A percentile compares a stretch with the other conserved stretches of the same genome.
These are phyloP conservation scores for Pantelozetes paolii DNA, from an alignment of 2,888 invertebrate species.

Conservation along the genomic window DNA sequence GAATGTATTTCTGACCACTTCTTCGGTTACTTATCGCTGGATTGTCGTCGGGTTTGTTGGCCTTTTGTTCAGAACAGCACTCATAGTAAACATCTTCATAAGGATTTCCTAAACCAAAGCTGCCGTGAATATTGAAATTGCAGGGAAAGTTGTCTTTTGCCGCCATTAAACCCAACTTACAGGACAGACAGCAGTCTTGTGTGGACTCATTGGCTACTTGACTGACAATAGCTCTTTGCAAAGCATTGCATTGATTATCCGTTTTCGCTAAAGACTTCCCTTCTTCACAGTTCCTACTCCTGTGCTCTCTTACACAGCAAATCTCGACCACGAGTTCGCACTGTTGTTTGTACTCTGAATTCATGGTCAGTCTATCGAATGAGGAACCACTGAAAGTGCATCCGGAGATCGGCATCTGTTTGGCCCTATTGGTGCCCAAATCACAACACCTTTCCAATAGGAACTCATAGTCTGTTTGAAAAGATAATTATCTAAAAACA, in stretches of 20 bases:
- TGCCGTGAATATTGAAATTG: constrained; percentile 52
- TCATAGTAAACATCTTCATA: constrained; percentile 30
- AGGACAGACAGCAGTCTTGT: constrained; percentile 63
- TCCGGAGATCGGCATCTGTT: constrained; percentile 24
- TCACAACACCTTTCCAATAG: constrained; percentile 39
- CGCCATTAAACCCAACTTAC: constrained; percentile 62
- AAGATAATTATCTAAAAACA: neutral
- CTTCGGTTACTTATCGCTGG: neutral
- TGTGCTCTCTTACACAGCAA: constrained; percentile 24
- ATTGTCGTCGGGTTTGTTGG: neutral
- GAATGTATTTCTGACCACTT: constrained; percentile 8
- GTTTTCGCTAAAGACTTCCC: constrained; percentile 25
- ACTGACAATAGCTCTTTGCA: neutral
- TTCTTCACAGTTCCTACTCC: constrained; percentile 13
- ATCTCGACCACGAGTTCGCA: constrained; percentile 32
- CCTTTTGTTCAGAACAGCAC: constrained; percentile 19
- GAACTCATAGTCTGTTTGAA: constrained; percentile 40
- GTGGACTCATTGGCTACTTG: constrained; percentile 2
- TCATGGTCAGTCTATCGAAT: constrained; percentile 1
- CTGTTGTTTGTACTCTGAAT: constrained; percentile 25
- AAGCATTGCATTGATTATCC: neutral
- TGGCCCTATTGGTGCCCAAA: constrained; percentile 34
- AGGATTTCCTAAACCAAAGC: constrained; percentile 17
- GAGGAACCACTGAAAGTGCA: neutral
- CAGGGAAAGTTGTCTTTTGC: constrained; percentile 59